phyloP scores from a whole-genome alignment of 2,888 invertebrate species.

The Lasioglossum villosulum region DNA sequence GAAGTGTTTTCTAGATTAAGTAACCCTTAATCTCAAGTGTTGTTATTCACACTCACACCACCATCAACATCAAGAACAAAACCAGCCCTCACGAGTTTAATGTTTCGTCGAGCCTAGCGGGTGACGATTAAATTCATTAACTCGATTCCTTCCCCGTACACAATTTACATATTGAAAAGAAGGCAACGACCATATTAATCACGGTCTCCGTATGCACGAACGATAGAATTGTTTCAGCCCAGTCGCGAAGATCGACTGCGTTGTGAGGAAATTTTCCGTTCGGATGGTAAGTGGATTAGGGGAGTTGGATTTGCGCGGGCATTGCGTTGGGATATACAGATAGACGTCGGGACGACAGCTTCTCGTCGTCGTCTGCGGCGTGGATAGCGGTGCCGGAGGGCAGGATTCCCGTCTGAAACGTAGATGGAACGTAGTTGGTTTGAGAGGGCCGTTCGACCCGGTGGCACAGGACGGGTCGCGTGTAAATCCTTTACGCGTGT shows the following conservation, averaged over 20 bases:
- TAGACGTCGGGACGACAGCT: constrained; percentile 3
- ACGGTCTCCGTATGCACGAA: no score
- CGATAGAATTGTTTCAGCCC: not conserved
- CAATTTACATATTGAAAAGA: no score
- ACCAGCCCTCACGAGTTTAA: no score
- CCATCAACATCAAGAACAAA: no score
- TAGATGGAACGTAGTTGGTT: constrained; percentile 44
- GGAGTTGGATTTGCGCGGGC: not conserved
- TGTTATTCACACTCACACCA: no score
- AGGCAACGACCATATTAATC: no score
- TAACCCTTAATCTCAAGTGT: no score
- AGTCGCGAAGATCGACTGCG: not conserved
- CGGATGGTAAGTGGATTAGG: not conserved
- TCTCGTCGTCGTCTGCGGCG: constrained; percentile 15
- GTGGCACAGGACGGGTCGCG: constrained; percentile 42
- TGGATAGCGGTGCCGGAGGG: not conserved
- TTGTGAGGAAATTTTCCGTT: not conserved
- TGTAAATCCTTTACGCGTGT: constrained; percentile 80
- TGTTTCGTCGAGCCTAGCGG: no score
- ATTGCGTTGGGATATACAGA: not conserved
- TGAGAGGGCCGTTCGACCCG: constrained; percentile 7
- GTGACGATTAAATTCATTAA: no score
- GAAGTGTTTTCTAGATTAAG: no score
- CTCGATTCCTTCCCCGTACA: no score
- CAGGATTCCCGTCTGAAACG: constrained; percentile 29